Evolutionary conservation across 2,888 invertebrate species (phyloP).

Genomic region (Trachelus troglodyta): DNA sequence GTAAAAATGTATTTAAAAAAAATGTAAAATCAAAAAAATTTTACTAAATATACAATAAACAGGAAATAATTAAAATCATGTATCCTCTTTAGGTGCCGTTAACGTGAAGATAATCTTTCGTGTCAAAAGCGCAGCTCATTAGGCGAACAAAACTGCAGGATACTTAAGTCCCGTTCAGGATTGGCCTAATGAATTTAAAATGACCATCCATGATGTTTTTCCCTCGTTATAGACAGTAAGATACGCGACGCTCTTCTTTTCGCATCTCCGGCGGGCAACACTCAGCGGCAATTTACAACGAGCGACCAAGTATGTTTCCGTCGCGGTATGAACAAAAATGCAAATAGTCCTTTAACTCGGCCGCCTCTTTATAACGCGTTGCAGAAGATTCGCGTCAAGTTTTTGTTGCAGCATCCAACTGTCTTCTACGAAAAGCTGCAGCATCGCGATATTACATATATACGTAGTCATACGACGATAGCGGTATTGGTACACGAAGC

Average conservation of each 20-base stretch:
- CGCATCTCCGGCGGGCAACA: conserved; percentile 2
- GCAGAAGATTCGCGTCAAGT: background rate
- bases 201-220: conserved; percentile 40
- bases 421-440: background rate
- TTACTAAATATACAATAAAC: conserved; percentile 3
- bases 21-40: conserved; percentile 2
- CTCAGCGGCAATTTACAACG: conserved; percentile 7
- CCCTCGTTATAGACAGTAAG: conserved; percentile 17
- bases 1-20: background rate
- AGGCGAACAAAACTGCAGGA: background rate
- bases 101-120: background rate
- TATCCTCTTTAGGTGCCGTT: background rate
- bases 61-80: background rate
- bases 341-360: conserved; percentile 35
- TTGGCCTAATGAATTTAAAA: conserved; percentile 58
- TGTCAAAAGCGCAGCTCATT: background rate
- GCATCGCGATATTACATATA: background rate
- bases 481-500: background rate
- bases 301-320: background rate
- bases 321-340: conserved; percentile 38
- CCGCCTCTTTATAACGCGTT: background rate
- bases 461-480: background rate
- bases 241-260: background rate
- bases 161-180: conserved; percentile 38
- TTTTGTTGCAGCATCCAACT: background rate